Evolutionary conservation across 2,113 vertebrate species (phyloP), one percentile per base, ranked within the genome.

Genomic region (Leucoraja erinaceus): DNA sequence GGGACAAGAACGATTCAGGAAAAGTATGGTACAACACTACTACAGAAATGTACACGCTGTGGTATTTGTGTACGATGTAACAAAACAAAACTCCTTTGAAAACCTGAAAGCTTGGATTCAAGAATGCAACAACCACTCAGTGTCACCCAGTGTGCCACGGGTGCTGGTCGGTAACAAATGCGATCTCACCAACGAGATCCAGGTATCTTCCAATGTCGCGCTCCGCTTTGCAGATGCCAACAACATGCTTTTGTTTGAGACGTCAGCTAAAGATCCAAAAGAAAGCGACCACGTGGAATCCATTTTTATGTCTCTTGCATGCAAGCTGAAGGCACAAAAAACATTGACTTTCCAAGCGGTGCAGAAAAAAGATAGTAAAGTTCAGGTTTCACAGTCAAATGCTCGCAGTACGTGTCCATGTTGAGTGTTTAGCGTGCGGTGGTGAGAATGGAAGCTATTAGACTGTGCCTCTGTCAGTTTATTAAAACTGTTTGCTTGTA

Each of bases 81-180:
- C 98, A 16, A 99, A 99, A 95, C 99, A 99, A 97, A 94, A 96
- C 54, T 99, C 98, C 93, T 99, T 99, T 95, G 97, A 97, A 94
- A 99, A 99, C 95, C 97, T 99, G 90, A 98, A 99, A 96, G 98
- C 97, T 16, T 99, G 98, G 98, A 98, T 98, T 20, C 96, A 99
- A 95, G 98, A 99, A 96, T 99, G 98, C 95, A 98, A 99, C 0
- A 98, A 98, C 94, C 98, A 99, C 22, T 96, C 98, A 0, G 98
- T 99, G 88, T 97, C 98, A 0, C 95, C 97, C 9, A 96, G 97
- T 0, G 98, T 99, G 84, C 98, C 98, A 28, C 96, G 98, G 83
- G 98, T 99, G 94, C 97, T 99, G 16, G 98, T 99, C 66, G 98
- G 98, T 59, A 99, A 99, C 96, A 99, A 99, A 95, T 99, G 98